Evolutionary conservation across 2,888 invertebrate species (phyloP), one percentile per base, ranked within the genome.

Genomic region (Scrobipalpa atriplicella): DNA sequence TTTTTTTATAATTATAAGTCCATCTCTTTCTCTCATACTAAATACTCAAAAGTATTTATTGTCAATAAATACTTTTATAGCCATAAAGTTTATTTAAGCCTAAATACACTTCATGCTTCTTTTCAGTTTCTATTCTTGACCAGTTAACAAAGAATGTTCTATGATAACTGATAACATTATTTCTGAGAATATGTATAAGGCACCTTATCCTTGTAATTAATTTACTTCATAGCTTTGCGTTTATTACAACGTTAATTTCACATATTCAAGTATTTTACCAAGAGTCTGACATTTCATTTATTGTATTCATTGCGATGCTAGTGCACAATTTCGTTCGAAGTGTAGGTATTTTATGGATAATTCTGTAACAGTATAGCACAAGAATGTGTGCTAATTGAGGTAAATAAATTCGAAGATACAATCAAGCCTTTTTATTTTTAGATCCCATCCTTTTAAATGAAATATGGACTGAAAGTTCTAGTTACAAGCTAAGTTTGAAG

Each of bases 311-410:
- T 77, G 81, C 74, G 76, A 80, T 78, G 83, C 80, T 85, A 83
- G 78, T 84, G 89, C 89, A 90, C 89, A 89, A 90, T 83, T 84
- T 82, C 81, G 82, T 85, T 84, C 78, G 70, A 83, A 82, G 82
- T 82, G 82, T 83, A 83, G 77, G 71, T 86, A 83, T 83, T 83
- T 81, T 82, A 82, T 81, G 77, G 79, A 77, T 83, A 81, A 85
- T 81, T 86, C 82, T 87, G 85, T 90, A 85, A 89, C 82, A 81
- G 78, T 78, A 78, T 78, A 82, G 89, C 90, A 89, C 90, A 89
- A 85, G 70, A 81, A 73, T 77, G 82, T 83, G 88, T 89, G 90
- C 90, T 89, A 82, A 81, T 83, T 84, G 79, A 84, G 84, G 82
- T 87, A 84, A 89, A 87, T 87, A 84, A 89, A 87, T 84, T 82